Percentiles rank a stretch among this genome's conserved stretches.
Evolutionary conservation across 2,797 vertebrate species (phyloP).

Genomic region (Gobio occitaniae): DNA sequence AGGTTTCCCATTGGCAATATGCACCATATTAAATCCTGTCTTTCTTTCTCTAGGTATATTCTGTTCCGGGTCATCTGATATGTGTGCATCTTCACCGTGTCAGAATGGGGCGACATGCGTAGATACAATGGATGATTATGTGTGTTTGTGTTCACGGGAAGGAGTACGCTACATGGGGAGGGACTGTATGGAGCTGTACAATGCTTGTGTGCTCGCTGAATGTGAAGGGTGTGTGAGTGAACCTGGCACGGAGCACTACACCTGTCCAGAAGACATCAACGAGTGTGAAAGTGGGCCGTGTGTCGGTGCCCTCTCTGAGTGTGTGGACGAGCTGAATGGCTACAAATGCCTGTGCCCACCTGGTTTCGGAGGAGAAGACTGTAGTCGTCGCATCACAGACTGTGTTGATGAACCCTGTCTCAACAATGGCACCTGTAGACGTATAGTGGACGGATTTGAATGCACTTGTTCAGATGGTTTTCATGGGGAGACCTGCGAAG

Average conservation of each 20-base stretch:
- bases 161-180: slow-evolving; percentile 79
- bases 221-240: slow-evolving; percentile 77
- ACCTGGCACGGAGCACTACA: slow-evolving; percentile 72
- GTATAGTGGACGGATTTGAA: slow-evolving; percentile 67
- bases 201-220: slow-evolving; percentile 73
- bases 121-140: slow-evolving; percentile 80
- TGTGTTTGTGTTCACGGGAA: slow-evolving; percentile 79
- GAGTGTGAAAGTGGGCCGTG: slow-evolving; percentile 84
- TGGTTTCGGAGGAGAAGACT: slow-evolving; percentile 74
- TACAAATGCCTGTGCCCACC: slow-evolving; percentile 81
- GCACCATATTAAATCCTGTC: slow-evolving; percentile 38
- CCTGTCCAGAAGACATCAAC: slow-evolving; percentile 72
- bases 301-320: slow-evolving; percentile 69
- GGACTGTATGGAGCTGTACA: slow-evolving; percentile 81
- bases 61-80: slow-evolving; percentile 72
- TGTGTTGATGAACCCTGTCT: slow-evolving; percentile 83
- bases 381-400: slow-evolving; percentile 69
- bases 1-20: background rate
- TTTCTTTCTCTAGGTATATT: slow-evolving; percentile 76
- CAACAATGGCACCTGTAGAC: slow-evolving; percentile 79
- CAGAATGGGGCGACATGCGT: slow-evolving; percentile 83
- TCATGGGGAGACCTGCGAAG: slow-evolving; percentile 78
- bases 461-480: slow-evolving; percentile 82
- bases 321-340: slow-evolving; percentile 72
- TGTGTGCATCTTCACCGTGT: slow-evolving; percentile 84